phyloP scores from a whole-genome alignment of 2,888 invertebrate genomes.

The Gastrophysa polygoni region DNA sequence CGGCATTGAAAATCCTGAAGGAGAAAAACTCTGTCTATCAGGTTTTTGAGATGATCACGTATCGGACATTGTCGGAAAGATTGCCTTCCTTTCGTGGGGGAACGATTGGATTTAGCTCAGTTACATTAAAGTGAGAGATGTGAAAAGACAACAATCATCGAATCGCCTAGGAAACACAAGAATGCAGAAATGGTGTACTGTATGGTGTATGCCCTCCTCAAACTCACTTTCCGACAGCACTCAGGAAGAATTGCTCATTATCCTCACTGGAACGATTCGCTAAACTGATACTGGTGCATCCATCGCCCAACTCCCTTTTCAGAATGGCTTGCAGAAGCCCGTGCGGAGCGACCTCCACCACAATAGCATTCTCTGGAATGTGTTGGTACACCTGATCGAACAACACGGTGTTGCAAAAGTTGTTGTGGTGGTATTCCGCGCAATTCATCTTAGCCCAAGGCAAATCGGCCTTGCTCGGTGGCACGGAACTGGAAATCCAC shows the following conservation, averaged over 20 bases:
- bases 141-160: too few relatives aligned
- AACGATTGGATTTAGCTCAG: too few relatives aligned
- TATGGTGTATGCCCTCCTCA: background rate
- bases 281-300: conserved; percentile 70
- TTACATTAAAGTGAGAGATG: too few relatives aligned
- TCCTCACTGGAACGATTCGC: conserved; percentile 71
- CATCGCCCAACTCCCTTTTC: conserved; percentile 69
- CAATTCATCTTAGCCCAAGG: conserved; percentile 67
- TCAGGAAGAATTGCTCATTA: conserved; percentile 59
- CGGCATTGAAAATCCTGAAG: conserved; percentile 73
- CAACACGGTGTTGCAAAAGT: conserved; percentile 69
- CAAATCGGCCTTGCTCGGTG: conserved; percentile 67
- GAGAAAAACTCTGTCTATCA: background rate
- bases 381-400: conserved; percentile 81
- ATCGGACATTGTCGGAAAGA: too few relatives aligned
- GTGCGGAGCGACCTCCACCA: conserved; percentile 86
- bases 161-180: too few relatives aligned
- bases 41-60: too few relatives aligned
- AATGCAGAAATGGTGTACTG: too few relatives aligned
- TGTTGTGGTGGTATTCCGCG: conserved; percentile 89
- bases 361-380: conserved; percentile 78
- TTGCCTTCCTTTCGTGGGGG: too few relatives aligned
- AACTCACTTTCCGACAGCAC: conserved; percentile 49
- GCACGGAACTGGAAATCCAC: conserved; percentile 86
- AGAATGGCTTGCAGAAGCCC: conserved; percentile 83